Base-by-base conservation (phyloP, 1,140 invertebrate genomes). In the Drosophila kikkawai region DNA sequence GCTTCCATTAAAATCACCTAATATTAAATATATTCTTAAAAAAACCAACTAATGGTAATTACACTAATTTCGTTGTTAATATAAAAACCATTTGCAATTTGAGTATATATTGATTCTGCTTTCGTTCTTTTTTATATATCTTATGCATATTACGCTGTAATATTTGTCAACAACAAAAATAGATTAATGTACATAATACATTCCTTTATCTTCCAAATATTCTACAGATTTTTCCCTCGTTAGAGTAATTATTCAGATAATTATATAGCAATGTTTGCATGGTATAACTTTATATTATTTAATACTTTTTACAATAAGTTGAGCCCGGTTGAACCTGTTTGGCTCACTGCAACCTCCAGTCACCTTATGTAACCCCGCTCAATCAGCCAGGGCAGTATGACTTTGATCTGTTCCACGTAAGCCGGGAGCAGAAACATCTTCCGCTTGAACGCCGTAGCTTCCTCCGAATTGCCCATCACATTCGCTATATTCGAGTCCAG, bases 321-420 rank as follows among this genome's bases (percentile, higher is more conserved):
- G n/a, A 48, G 50, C 48, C 34, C 7, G 8, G 26, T 1, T 9
- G 7, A 59, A 59, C 53, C 39, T 12, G 42, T 56, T 48, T 41
- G 17, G 3, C 51, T n/a, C 9, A 42, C 15, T 59, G 11, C 39
- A 32, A 11, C 2, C 26, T 0, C 7, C 12, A 3, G 9, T 76
- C 47, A 84, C 32, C 80, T 90, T 17, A 92, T 80, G 44, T 68
- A 88, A 37, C 65, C 66, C 29, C 73, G 59, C 17, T 77, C 36
- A 41, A 87, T 88, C 7, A 92, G 68, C 91, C 90, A 92, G 13
- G 91, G 91, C 15, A 92, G 53, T 36, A 92, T 87, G 0, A 55
- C 57, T 60, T 86, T 79, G 7, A 91, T 87, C 57, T 91, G 83
- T 26, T 76, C 58, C 8, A 84, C 69, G 58, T 91, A 92, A 8